Evolutionary conservation across 2,113 vertebrate species (phyloP).

Genomic region (Propithecus coquereli): DNA sequence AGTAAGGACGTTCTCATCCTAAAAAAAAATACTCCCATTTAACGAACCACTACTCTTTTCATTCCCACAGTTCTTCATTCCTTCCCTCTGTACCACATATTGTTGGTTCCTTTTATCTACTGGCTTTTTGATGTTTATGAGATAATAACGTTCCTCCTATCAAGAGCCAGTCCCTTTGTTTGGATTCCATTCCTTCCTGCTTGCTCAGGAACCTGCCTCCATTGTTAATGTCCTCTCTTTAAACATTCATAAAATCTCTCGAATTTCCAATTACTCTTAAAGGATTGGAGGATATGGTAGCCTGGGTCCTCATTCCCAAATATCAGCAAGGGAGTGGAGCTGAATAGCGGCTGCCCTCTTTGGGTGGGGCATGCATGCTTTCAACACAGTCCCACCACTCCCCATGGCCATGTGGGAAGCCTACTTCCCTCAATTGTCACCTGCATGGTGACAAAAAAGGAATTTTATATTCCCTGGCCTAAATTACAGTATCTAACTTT

Average conservation of each 20-base stretch:
- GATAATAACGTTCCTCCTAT: neutral
- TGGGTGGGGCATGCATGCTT: neutral
- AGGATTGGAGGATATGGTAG: neutral
- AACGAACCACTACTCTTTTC: neutral
- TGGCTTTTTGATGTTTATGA: neutral
- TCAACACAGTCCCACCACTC: neutral
- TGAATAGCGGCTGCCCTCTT: too few species aligned
- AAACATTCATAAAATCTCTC: neutral
- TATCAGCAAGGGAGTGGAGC: neutral
- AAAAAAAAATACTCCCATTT: neutral
- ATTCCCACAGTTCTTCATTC: neutral
- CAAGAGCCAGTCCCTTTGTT: neutral
- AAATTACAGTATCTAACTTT: neutral
- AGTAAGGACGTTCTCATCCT: neutral
- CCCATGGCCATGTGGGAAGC: neutral
- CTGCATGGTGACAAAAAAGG: neutral
- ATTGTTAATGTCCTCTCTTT: neutral
- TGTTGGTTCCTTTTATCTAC: neutral
- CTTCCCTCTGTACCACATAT: neutral
- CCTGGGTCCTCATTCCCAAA: neutral
- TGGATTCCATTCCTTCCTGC: neutral
- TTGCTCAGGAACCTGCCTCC: neutral
- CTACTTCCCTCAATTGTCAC: neutral
- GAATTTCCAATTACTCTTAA: neutral
- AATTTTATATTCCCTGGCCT: neutral